phyloP scores from a whole-genome alignment of 92 coral and sea anemone species.

The Palythoa grandis region DNA sequence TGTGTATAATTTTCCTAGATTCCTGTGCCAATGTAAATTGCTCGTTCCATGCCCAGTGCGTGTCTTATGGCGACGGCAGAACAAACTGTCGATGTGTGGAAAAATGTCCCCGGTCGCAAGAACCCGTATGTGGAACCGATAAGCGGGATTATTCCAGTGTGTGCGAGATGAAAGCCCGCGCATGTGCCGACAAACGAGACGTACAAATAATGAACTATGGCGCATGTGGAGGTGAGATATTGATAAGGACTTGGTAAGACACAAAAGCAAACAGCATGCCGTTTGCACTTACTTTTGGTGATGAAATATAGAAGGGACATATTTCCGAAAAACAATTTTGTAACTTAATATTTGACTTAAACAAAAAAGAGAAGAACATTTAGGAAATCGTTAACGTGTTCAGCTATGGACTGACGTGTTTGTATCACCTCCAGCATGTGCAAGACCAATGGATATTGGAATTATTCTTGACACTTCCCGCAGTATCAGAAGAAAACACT shows the following conservation, averaged over 20 bases:
- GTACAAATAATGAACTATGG: conserved; percentile 65
- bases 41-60: conserved; percentile 80
- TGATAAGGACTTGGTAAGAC: not conserved
- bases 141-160: conserved; percentile 82
- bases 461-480: conserved; percentile 77
- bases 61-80: conserved; percentile 79
- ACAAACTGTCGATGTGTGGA: conserved; percentile 82
- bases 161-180: conserved; percentile 81
- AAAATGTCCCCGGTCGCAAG: conserved; percentile 69
- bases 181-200: conserved; percentile 68
- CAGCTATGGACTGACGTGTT: not conserved
- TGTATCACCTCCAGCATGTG: conserved; percentile 64
- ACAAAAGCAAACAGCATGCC: no score
- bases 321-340: no score
- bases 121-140: conserved; percentile 95
- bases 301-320: no score
- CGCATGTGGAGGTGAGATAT: conserved; percentile 80
- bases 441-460: conserved; percentile 83
- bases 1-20: conserved; percentile 48
- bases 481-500: conserved; percentile 66
- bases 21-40: conserved; percentile 87
- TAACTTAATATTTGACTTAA: no score
- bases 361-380: no score
- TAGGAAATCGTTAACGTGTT: no score
- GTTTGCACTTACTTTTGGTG: no score